phyloP scores from a whole-genome alignment of 2,797 vertebrate species.

The Sebastes nivosus region DNA sequence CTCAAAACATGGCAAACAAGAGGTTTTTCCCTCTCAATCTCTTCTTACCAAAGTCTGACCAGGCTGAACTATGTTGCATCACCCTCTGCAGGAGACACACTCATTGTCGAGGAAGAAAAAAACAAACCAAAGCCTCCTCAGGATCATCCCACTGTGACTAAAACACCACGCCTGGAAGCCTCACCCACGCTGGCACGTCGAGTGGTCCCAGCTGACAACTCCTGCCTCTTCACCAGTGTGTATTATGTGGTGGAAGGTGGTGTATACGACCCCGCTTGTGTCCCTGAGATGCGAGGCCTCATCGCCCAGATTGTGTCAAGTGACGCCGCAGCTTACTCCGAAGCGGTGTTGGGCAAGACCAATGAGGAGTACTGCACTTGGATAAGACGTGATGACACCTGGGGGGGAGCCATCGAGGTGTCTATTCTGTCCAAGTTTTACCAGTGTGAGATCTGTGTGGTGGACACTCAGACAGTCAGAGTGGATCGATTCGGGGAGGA shows the following conservation, averaged over 20 bases:
- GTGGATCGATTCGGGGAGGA: slow-evolving; percentile 98
- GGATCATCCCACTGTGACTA: slow-evolving; percentile 74
- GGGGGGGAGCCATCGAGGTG: slow-evolving; percentile 98
- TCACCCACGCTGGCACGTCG: slow-evolving; percentile 85
- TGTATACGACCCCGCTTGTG: slow-evolving; percentile 88
- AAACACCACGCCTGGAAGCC: slow-evolving; percentile 73
- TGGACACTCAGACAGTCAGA: slow-evolving; percentile 97
- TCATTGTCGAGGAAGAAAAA: slow-evolving; percentile 96
- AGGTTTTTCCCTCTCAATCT: not conserved
- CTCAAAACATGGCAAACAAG: not conserved
- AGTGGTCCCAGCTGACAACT: slow-evolving; percentile 95
- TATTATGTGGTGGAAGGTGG: slow-evolving; percentile 96
- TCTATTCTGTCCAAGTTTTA: slow-evolving; percentile 97
- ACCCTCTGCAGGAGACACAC: slow-evolving; percentile 88
- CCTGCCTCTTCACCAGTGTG: slow-evolving; percentile 97
- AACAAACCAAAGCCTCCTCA: slow-evolving; percentile 82
- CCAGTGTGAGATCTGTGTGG: slow-evolving; percentile 97
- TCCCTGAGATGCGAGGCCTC: slow-evolving; percentile 93
- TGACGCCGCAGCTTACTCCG: slow-evolving; percentile 89
- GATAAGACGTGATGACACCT: slow-evolving; percentile 94
- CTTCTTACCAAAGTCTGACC: not conserved
- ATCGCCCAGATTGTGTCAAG: slow-evolving; percentile 95
- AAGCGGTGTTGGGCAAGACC: slow-evolving; percentile 93
- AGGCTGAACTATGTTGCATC: slow-evolving; percentile 5
- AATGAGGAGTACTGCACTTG: slow-evolving; percentile 95